Evolutionary conservation across 2,797 vertebrate species (phyloP), one percentile per base, ranked within the genome.

Genomic region (Hylomyscus alleni): DNA sequence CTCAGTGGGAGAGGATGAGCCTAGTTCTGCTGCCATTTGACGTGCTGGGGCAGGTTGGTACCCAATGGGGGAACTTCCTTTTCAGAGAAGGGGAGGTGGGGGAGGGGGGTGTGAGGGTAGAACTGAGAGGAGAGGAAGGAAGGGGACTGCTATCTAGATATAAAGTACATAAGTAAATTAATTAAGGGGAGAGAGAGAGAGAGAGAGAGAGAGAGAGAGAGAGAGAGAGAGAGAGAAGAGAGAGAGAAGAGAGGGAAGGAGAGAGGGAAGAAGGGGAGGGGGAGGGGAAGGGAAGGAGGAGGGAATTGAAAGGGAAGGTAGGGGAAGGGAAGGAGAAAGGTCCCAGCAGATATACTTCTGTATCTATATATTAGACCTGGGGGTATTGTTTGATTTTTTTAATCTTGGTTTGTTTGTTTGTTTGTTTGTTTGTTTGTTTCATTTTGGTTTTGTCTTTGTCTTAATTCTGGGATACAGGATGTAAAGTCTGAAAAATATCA

Each of bases 271-370:
- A 1, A 8, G 24, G 22, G 7, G 22, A 62, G 10, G 22, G 29
- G 10, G 9, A 1, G 1, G 3, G 9, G 24, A 20, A 9, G 24
- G 60, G 3, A 24, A 20, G 50, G 2, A 8, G 14, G 17, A 17
- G 4, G 15, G 11, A 3, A 54, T 3, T 11, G 62, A 12, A 31
- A 3, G 31, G 13, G 6, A 6, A 14, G 31, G 65, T 6, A 14
- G 1, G 31, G 31, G 31, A 14, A 12, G 62, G 26, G 4, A 62
- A 26, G 60, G 17, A 93, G 34, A 15, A 93, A 85, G 97, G 87
- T 87, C 96, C 87, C 58, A 95, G 8, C 47, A n/a, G 72, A 12
- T 6, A 44, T 34, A 44, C 54, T 10, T 29, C 3, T 40, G 58
- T 50, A 37, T 40, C 37, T 62, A 34, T 44, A 84, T 20, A 20